These are phyloP conservation scores for Hoplostethus atlanticus DNA, from an alignment of 2,797 vertebrate genomes.

Conservation along the genomic window DNA sequence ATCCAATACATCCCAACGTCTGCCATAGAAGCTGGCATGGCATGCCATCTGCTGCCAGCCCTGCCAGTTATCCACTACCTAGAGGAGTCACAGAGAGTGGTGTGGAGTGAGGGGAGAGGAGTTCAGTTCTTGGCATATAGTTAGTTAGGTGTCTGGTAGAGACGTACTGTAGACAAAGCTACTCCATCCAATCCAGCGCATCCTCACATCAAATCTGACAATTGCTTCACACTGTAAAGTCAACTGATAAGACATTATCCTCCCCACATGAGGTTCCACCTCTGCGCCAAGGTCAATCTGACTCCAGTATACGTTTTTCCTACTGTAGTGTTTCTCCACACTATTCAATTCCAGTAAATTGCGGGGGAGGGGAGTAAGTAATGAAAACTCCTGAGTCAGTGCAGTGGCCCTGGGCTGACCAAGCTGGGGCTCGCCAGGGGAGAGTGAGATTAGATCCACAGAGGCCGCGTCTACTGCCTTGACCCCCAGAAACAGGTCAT, in stretches of 20 bases:
- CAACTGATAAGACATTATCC: not conserved
- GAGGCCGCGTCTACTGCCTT: slow-evolving; percentile 23
- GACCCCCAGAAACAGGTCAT: slow-evolving; percentile 42
- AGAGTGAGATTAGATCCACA: slow-evolving; percentile 54
- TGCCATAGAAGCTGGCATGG: slow-evolving; percentile 26
- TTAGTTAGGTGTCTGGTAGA: too few species aligned
- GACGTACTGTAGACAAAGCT: not conserved
- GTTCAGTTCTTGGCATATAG: not conserved
- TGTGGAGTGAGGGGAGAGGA: not conserved
- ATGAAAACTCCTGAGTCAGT: slow-evolving; percentile 54
- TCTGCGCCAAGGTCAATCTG: slow-evolving; percentile 27
- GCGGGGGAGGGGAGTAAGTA: slow-evolving; percentile 20
- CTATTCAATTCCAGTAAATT: slow-evolving; percentile 34
- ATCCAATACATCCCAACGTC: slow-evolving; percentile 28
- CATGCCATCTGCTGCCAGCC: slow-evolving; percentile 51
- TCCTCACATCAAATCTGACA: not conserved
- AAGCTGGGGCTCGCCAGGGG: slow-evolving; percentile 35
- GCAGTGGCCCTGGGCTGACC: slow-evolving; percentile 47
- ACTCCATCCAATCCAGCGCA: not conserved
- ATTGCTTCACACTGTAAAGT: not conserved
- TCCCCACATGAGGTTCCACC: slow-evolving; percentile 20
- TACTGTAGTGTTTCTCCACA: slow-evolving; percentile 19
- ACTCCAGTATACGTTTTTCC: not conserved
- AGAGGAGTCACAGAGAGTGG: not conserved
- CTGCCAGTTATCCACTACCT: not conserved